Base-by-base conservation (phyloP, 2,888 invertebrate species). In the Lycaena phlaeas region DNA sequence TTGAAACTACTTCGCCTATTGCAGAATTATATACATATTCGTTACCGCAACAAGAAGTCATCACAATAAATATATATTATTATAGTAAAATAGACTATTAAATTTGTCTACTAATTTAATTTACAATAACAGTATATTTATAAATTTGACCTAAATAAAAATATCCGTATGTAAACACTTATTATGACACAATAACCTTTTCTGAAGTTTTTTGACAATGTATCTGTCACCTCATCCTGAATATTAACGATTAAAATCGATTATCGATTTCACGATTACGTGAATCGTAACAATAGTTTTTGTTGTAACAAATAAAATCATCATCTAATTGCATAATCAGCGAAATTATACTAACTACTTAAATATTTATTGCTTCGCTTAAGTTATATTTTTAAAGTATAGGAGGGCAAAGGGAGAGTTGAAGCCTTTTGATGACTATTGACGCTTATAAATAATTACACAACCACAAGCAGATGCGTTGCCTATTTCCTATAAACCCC, bases 11-110 rank as follows among this genome's bases (percentile, higher is more conserved):
- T 65, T 82, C 75, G 55, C 64, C 62, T 47, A 75, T 50, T 45
- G 73, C 81, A 48, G 82, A 72, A 68, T 69, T 73, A 52, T 68
- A 66, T 52, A 82, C 49, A 45, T 73, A 60, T 51, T 84, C 82
- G 58, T 78, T 75, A 47, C 81, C 75, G 50, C 82, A 84, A 69
- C 82, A 84, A 66, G 74, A 73, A 77, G 64, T 78, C 82, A 84
- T 84, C 58, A 79, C 82, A 72, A 64, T 43, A 43, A 48, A 38
- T 26, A 31, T 34, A 42, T 38, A 44, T 31, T 45, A 45, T 36
- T 50, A 46, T 40, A 51, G 50, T 45, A 52, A 39, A 41, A 50
- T 27, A 43, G 43, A 38, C n/a, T n/a, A 43, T 49, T 48, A 49
- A 44, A 37, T 50, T 48, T 51, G 53, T 54, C 39, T 34, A 28